Base-by-base conservation (phyloP, 2,888 invertebrate species). In the Andrena trimmerana region DNA sequence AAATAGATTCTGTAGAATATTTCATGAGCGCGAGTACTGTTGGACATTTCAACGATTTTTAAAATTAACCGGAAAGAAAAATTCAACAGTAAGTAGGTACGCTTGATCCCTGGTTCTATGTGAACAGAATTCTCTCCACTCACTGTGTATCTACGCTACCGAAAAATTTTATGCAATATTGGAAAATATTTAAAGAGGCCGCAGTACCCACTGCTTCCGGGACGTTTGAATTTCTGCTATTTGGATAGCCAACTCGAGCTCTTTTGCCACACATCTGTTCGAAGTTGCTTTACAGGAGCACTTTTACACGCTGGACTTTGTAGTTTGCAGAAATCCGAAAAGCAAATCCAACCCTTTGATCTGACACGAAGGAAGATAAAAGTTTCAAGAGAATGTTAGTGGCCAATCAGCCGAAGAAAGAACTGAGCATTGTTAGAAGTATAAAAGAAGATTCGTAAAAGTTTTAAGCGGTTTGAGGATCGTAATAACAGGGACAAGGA, bases 271-370 rank as follows among this genome's bases (percentile, higher is more conserved):
- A n/a, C 31, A 42, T 76, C 52, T 42, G 52, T 42, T 54, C 48
- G 16, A 4, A 16, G 20, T 54, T n/a, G 20, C 68, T 63, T 57
- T 31, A 20, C 66, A 50, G 31, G 7, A 2, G 8, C 13, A 27
- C 63, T 69, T 69, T 77, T 48, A 54, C n/a, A 31, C 33, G 33
- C 4, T 65, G 48, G 36, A 33, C 57, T 70, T 76, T 63, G 62
- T 67, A 52, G 67, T 62, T 67, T 8, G 27, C 8, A 24, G 52
- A 52, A 3, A 62, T 74, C 67, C 42, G 3, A 2, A 50, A 59
- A 78, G 78, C 69, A 54, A 62, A 54, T 74, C 20, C 60, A 16
- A 48, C 36, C 63, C 54, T 36, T 16, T 31, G 73, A 16, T 36
- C 33, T 48, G 24, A 27, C 33, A 33, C 33, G 10, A n/a, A 16